A percentile compares a stretch with the other conserved stretches of the same genome.
These are phyloP conservation scores for Aleiodes leptofemur DNA, from an alignment of 2,888 invertebrate genomes.

Conservation along the genomic window DNA sequence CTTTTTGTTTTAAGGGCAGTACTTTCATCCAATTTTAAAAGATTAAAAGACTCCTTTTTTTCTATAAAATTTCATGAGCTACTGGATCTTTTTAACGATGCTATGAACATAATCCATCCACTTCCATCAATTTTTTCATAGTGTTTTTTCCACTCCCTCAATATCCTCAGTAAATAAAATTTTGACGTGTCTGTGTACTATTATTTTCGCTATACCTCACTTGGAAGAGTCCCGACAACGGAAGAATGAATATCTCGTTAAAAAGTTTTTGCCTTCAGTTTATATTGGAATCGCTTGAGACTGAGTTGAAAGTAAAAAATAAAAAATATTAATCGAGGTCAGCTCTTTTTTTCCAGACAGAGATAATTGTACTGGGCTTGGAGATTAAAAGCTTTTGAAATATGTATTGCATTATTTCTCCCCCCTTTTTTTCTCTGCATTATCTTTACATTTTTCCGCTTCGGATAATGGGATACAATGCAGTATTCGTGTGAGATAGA, in stretches of 20 bases:
- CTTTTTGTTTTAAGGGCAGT: too few relatives aligned
- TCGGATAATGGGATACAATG: too few relatives aligned
- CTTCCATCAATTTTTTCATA: too few relatives aligned
- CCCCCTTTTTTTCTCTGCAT: background rate
- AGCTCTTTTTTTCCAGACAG: background rate
- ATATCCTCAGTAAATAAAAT: too few relatives aligned
- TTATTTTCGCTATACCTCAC: conserved; percentile 11
- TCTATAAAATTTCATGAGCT: too few relatives aligned
- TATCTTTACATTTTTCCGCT: background rate
- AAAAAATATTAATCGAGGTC: conserved; percentile 32
- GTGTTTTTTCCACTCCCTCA: too few relatives aligned
- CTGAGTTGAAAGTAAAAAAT: background rate
- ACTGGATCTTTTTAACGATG: too few relatives aligned
- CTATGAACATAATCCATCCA: too few relatives aligned
- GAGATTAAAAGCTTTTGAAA: conserved; percentile 15
- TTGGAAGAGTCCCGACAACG: conserved; percentile 6
- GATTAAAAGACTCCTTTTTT: too few relatives aligned
- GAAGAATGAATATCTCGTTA: conserved; percentile 27
- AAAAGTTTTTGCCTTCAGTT: conserved; percentile 11
- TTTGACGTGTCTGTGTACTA: too few relatives aligned
- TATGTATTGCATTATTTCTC: background rate
- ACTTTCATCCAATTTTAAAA: too few relatives aligned
- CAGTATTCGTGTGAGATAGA: background rate
- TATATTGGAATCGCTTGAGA: conserved; percentile 4
- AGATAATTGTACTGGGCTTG: conserved; percentile 22